These are phyloP conservation scores for Yponomeuta plumbellus DNA, from an alignment of 2,888 invertebrate species.

Conservation along the genomic window DNA sequence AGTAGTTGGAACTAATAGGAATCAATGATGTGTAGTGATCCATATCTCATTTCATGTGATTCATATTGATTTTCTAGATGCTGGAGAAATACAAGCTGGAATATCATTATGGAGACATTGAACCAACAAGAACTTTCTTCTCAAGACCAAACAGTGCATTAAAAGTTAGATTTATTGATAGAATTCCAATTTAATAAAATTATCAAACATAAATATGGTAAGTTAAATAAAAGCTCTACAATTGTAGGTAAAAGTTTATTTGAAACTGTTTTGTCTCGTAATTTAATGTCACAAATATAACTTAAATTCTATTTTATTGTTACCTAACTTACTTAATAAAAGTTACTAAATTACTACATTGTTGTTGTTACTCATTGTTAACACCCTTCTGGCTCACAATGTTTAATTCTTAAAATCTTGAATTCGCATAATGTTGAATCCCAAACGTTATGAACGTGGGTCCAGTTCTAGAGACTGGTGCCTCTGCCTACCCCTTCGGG, in stretches of 20 bases:
- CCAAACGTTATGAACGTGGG: too few species aligned
- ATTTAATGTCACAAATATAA: not conserved
- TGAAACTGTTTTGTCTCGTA: not conserved
- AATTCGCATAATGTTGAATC: too few species aligned
- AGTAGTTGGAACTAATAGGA: too few species aligned
- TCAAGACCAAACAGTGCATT: slow-evolving; percentile 77
- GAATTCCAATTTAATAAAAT: slow-evolving; percentile 38
- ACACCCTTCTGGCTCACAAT: too few species aligned
- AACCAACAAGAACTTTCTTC: slow-evolving; percentile 74
- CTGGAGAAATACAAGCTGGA: slow-evolving; percentile 78
- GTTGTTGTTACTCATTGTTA: not conserved
- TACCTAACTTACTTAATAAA: not conserved
- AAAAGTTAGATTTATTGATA: slow-evolving; percentile 80
- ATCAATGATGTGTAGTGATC: too few species aligned
- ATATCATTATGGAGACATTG: slow-evolving; percentile 81
- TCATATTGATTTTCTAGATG: slow-evolving; percentile 56
- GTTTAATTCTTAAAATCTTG: too few species aligned
- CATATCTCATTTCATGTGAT: too few species aligned
- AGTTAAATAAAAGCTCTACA: not conserved
- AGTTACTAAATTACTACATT: not conserved
- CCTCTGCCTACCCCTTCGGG: too few species aligned
- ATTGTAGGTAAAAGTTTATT: not conserved
- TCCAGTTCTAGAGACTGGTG: too few species aligned
- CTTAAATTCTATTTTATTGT: not conserved
- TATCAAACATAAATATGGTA: slow-evolving; percentile 12